Evolutionary conservation across 2,888 invertebrate species (phyloP), one percentile per base, ranked within the genome.

Genomic region (Leistus spinibarbis): DNA sequence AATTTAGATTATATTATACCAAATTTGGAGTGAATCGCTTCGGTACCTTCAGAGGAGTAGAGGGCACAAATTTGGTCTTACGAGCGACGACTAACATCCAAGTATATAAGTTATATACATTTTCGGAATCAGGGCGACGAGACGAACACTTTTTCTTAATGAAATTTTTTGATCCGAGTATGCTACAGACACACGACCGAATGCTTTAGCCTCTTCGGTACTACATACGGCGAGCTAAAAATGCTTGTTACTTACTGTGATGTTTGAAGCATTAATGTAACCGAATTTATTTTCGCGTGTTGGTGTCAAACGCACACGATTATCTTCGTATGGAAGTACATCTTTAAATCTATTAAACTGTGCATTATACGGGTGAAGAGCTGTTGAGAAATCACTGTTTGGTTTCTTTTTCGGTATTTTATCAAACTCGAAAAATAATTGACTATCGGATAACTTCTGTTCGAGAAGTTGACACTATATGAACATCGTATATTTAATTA

Each of bases 261-360:
- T 91, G 82, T 96, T 94, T 1, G 96, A 96, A 0, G 97, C 97
- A 87, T 97, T 97, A 79, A 97, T 94, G 81, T 97, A 98, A 13
- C 97, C 97, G 81, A 90, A 90, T 70, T 93, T 92, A 86, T 98
- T 97, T 79, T 90, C 90, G 81, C 93, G 92, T 9, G 92, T 90
- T 4, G 96, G 94, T n/a, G 92, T 91, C 20, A 97, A 86, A 77
- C 93, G 89, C 53, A 97, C 93, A 68, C 97, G 86, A 84, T 95
- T 97, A 82, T 95, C 95, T 82, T 96, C 97, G 83, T 97, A 98
- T 0, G 97, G 97, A 78, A 97, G 88, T 79, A 95, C 91, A 83
- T 94, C 93, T 76, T 89, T 88, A 82, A 90, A 90, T 80, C 88
- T 87, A 65, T 88, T 83, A 81, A 83, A 81, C 81, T 84, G 81